These are phyloP conservation scores for Megalopta genalis DNA, from an alignment of 1,140 invertebrate species.

Conservation along the genomic window DNA sequence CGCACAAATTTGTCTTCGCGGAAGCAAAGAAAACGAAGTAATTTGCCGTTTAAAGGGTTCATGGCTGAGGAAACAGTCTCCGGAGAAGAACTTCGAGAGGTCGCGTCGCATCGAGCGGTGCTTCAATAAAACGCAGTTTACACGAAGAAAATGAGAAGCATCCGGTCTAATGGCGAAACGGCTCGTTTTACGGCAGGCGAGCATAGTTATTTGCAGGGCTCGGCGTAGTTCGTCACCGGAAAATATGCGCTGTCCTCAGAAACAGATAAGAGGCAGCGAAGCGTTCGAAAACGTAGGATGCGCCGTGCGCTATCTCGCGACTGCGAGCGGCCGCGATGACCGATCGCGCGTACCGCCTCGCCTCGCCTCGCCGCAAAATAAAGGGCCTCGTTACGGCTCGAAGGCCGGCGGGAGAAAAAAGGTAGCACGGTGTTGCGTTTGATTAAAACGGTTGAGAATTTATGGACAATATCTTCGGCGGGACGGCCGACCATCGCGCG, in stretches of 20 bases:
- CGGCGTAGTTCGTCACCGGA: neutral
- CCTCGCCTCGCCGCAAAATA: neutral
- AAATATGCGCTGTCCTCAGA: neutral
- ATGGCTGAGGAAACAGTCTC: too few relatives aligned
- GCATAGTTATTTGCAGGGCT: neutral
- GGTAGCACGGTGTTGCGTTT: neutral
- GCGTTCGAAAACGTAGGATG: neutral
- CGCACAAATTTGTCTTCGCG: too few relatives aligned
- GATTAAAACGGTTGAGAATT: slow-evolving; percentile 35
- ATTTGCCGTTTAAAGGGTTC: too few relatives aligned
- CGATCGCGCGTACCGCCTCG: neutral
- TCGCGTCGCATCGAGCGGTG: too few relatives aligned
- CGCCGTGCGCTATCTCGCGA: neutral
- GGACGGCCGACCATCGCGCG: neutral
- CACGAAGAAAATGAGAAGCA: too few relatives aligned
- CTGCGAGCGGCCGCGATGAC: neutral
- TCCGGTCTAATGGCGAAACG: too few relatives aligned
- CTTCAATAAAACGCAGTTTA: too few relatives aligned
- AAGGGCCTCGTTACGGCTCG: neutral
- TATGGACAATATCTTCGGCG: slow-evolving; percentile 8
- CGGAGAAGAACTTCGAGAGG: too few relatives aligned
- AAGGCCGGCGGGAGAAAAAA: neutral
- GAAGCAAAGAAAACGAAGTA: too few relatives aligned
- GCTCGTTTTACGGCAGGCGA: too few relatives aligned
- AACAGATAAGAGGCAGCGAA: neutral